These are phyloP conservation scores for Psococerastis gibbosa DNA, from an alignment of 2,888 invertebrate species.

Conservation along the genomic window DNA sequence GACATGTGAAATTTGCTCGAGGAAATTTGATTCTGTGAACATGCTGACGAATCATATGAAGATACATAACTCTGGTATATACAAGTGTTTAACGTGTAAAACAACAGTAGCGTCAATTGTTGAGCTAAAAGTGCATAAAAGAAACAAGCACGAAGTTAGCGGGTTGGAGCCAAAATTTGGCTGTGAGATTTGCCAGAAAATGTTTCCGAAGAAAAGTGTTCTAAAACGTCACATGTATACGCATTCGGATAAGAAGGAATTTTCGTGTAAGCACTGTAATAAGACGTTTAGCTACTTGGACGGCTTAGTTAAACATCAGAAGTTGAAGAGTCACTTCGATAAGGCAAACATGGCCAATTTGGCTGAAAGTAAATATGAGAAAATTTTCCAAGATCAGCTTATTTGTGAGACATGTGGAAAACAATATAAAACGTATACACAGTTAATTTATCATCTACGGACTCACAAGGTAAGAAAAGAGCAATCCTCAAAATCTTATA, in stretches of 20 bases:
- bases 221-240: neutral
- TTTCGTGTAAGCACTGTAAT: conserved; percentile 1
- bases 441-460: neutral
- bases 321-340: neutral
- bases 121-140: neutral
- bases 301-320: conserved; percentile 1
- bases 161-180: conserved; percentile 3
- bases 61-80: neutral
- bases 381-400: neutral
- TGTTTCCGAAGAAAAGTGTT: neutral
- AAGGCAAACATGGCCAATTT: neutral
- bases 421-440: neutral
- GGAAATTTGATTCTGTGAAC: neutral
- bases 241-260: conserved; percentile 1
- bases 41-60: neutral
- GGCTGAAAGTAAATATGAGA: conserved; percentile 3
- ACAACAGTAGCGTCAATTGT: neutral
- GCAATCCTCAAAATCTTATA: no score
- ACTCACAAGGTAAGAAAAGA: neutral
- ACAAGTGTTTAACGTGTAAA: conserved; percentile 1
- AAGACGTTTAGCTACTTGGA: neutral
- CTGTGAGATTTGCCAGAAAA: conserved; percentile 1
- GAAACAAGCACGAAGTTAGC: conserved; percentile 1
- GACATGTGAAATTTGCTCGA: conserved; percentile 5
- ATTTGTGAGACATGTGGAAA: conserved; percentile 6